Evolutionary conservation across 2,888 invertebrate genomes (phyloP).

Genomic region (Dryobotodes eremita): DNA sequence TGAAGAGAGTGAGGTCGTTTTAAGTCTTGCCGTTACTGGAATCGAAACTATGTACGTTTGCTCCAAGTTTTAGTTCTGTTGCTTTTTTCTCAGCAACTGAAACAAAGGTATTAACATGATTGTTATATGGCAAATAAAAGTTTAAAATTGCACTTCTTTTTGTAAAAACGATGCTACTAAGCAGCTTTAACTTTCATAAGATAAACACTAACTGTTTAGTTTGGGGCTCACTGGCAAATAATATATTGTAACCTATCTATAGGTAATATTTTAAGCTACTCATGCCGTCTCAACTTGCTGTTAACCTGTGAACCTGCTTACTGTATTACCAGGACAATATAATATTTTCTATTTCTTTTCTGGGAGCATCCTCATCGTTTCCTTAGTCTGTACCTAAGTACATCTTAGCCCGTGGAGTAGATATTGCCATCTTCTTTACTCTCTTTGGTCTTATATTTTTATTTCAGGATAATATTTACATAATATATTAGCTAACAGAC

Average conservation of each 20-base stretch:
- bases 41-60: background rate
- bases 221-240: too few relatives aligned
- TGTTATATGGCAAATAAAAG: background rate
- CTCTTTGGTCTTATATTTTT: background rate
- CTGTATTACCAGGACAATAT: too few relatives aligned
- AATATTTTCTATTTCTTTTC: too few relatives aligned
- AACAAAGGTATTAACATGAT: background rate
- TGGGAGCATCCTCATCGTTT: background rate
- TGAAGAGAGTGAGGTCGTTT: background rate
- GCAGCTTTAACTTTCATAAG: background rate
- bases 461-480: too few relatives aligned
- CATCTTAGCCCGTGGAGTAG: background rate
- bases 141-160: background rate
- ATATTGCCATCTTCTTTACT: background rate
- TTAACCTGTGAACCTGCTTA: too few relatives aligned
- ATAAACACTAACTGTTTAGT: too few relatives aligned
- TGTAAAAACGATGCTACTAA: background rate
- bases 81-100: background rate
- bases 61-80: background rate
- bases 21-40: background rate
- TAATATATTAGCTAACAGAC: too few relatives aligned
- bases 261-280: too few relatives aligned
- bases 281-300: too few relatives aligned
- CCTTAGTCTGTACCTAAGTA: background rate
- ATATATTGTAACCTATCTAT: too few relatives aligned